Conservation (phyloP, 2,888 invertebrate genomes). For the Zygothrica quintamaculata region DNA sequence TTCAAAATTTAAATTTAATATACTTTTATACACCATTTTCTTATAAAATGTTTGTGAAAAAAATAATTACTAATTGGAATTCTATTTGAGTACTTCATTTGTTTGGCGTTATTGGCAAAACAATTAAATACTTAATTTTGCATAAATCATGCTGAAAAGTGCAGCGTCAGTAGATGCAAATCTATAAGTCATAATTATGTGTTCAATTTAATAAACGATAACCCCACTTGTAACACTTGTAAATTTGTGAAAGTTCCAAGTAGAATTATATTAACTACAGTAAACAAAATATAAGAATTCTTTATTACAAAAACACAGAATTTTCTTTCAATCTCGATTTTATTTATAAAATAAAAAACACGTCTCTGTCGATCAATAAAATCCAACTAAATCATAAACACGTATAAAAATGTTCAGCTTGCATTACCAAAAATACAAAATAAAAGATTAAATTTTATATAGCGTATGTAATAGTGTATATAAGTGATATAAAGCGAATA, state of each 20-base stretch:
- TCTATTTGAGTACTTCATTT: too few relatives aligned
- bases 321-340: conserved; percentile 64
- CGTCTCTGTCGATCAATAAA: conserved; percentile 69
- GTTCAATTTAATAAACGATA: too few relatives aligned
- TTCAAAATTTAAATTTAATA: background rate
- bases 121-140: too few relatives aligned
- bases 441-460: conserved; percentile 2
- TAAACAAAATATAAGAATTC: too few relatives aligned
- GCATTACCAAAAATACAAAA: conserved; percentile 49
- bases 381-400: conserved; percentile 73
- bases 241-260: conserved; percentile 7
- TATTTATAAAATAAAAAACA: conserved; percentile 78
- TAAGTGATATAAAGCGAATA: conserved; percentile 21
- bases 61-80: too few relatives aligned
- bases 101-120: too few relatives aligned
- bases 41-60: too few relatives aligned
- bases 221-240: conserved; percentile 1
- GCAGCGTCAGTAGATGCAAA: too few relatives aligned
- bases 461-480: conserved; percentile 4
- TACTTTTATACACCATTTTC: too few relatives aligned
- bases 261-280: background rate
- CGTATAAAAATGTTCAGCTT: conserved; percentile 48
- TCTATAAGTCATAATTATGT: too few relatives aligned
- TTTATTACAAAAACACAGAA: background rate
- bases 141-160: too few relatives aligned